phyloP scores from a whole-genome alignment of 2,113 vertebrate species.

The Antechinus stuartii region DNA sequence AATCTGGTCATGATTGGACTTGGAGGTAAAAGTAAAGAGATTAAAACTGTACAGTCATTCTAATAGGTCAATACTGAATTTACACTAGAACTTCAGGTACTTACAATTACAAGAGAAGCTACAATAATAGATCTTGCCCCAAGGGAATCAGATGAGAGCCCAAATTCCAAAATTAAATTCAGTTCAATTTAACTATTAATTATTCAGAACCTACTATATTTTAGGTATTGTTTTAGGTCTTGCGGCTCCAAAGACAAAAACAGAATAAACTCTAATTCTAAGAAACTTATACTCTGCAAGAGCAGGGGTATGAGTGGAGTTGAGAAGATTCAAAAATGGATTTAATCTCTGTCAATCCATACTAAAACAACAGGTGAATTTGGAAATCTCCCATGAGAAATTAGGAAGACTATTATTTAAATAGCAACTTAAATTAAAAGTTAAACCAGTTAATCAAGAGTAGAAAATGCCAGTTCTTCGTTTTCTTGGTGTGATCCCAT shows the following conservation, averaged over 20 bases:
- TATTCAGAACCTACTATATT: not conserved
- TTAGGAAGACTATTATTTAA: not conserved
- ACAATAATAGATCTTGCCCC: not conserved
- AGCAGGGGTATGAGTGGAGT: not conserved
- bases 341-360: not conserved
- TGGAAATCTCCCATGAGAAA: slow-evolving; percentile 29
- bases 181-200: not conserved
- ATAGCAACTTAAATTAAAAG: not conserved
- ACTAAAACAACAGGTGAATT: slow-evolving; percentile 10
- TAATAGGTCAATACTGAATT: not conserved
- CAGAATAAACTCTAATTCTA: not conserved
- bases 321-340: not conserved
- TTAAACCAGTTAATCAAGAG: too few relatives aligned
- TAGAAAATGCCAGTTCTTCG: not conserved
- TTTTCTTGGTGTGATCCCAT: not conserved
- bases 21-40: not conserved
- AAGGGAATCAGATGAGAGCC: not conserved
- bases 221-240: not conserved
- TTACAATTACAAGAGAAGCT: not conserved
- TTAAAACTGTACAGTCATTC: not conserved
- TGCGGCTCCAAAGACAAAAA: not conserved
- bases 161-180: not conserved
- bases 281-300: not conserved
- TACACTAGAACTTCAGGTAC: not conserved
- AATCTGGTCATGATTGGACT: not conserved